phyloP scores from a whole-genome alignment of 2,113 vertebrate genomes.

The Oostethus manadensis region DNA sequence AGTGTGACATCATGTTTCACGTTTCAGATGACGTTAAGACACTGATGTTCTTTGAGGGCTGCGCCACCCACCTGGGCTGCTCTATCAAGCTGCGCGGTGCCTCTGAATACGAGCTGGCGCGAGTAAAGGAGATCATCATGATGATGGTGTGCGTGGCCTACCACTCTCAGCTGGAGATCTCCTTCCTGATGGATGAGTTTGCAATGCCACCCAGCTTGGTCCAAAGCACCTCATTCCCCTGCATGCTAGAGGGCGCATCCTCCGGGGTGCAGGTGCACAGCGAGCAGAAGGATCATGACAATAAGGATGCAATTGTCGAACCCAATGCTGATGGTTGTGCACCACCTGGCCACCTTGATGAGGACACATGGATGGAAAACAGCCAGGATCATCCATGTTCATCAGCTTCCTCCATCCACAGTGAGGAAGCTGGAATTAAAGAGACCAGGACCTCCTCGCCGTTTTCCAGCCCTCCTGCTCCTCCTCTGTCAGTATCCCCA shows the following conservation, averaged over 20 bases:
- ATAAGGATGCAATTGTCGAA: constrained; percentile 28
- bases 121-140: constrained; percentile 94
- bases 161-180: constrained; percentile 97
- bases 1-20: not conserved
- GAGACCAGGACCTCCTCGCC: constrained; percentile 53
- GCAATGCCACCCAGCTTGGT: constrained; percentile 90
- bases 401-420: constrained; percentile 3
- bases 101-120: constrained; percentile 88
- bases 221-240: constrained; percentile 81
- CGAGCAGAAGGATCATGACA: constrained; percentile 22
- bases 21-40: constrained; percentile 85
- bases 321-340: constrained; percentile 42
- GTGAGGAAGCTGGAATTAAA: constrained; percentile 13
- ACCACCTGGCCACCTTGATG: constrained; percentile 56
- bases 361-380: constrained; percentile 55
- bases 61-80: constrained; percentile 87
- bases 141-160: constrained; percentile 97
- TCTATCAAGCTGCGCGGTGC: constrained; percentile 92
- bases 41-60: constrained; percentile 97
- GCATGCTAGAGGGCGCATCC: constrained; percentile 75
- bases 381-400: constrained; percentile 17
- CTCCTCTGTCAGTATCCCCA: constrained; percentile 55
- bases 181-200: constrained; percentile 99
- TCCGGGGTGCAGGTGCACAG: constrained; percentile 38
- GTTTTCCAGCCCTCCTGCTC: constrained; percentile 24